Conservation (phyloP, 2,888 invertebrate genomes). For the Hermaeophaga mercurialis region DNA sequence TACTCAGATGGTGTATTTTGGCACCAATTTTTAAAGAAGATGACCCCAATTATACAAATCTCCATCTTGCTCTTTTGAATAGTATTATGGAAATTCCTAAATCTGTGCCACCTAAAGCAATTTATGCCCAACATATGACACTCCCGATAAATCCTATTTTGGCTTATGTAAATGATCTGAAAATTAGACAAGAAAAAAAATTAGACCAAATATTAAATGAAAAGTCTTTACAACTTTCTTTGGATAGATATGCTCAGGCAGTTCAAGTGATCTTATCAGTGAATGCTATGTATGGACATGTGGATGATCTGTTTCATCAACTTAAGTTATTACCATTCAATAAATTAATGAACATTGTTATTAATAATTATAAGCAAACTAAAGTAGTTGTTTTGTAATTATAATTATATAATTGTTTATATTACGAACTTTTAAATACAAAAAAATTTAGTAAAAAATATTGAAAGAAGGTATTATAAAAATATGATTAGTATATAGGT, state of each 20-base stretch:
- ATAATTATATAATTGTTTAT: too few relatives aligned
- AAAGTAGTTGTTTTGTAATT: conserved; percentile 33
- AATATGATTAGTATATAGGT: too few relatives aligned
- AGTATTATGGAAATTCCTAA: conserved; percentile 64
- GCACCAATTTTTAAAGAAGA: conserved; percentile 64
- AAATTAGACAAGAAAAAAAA: conserved; percentile 39
- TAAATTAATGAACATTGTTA: conserved; percentile 67
- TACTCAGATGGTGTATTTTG: conserved; percentile 77
- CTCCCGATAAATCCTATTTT: conserved; percentile 44
- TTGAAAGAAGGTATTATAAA: too few relatives aligned
- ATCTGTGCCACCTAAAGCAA: conserved; percentile 63
- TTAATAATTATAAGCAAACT: conserved; percentile 61
- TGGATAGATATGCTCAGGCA: conserved; percentile 83
- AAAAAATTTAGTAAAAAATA: too few relatives aligned
- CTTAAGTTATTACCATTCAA: conserved; percentile 69
- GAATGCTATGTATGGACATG: conserved; percentile 80
- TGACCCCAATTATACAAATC: conserved; percentile 64
- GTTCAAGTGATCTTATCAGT: conserved; percentile 80
- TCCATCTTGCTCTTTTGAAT: conserved; percentile 71
- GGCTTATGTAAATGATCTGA: conserved; percentile 41
- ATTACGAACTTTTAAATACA: too few relatives aligned
- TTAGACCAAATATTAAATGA: conserved; percentile 39
- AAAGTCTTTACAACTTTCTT: conserved; percentile 61
- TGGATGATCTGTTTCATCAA: conserved; percentile 68
- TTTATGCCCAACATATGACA: conserved; percentile 67